phyloP scores from a whole-genome alignment of 2,797 vertebrate genomes.

The Peromyscus aztecus region DNA sequence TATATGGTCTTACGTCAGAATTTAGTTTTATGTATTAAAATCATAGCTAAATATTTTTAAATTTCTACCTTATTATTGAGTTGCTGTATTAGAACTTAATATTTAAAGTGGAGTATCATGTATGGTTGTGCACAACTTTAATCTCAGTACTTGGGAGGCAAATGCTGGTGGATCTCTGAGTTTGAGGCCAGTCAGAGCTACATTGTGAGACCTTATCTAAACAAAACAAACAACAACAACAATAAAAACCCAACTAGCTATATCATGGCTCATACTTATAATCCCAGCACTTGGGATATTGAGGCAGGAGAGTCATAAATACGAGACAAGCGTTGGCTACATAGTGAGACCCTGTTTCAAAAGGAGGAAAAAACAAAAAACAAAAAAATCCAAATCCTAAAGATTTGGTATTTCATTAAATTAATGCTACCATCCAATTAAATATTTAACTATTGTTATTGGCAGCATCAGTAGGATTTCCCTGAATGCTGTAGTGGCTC shows the following conservation, averaged over 20 bases:
- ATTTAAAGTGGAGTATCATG: not conserved
- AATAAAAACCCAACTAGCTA: not conserved
- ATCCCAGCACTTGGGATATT: not conserved
- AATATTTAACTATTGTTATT: not conserved
- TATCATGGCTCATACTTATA: not conserved
- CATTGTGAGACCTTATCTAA: not conserved
- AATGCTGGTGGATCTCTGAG: not conserved
- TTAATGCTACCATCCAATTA: slow-evolving; percentile 43
- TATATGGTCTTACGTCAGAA: not conserved
- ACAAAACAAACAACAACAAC: not conserved
- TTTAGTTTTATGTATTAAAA: slow-evolving; percentile 61
- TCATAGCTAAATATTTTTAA: not conserved
- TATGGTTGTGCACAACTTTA: not conserved
- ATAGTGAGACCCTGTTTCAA: not conserved
- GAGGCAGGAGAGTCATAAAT: not conserved
- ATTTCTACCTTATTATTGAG: not conserved
- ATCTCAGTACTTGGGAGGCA: not conserved
- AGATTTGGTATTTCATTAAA: slow-evolving; percentile 42
- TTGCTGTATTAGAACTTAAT: slow-evolving; percentile 27
- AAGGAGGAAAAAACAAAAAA: not conserved
- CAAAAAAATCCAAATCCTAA: not conserved
- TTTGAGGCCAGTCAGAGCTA: not conserved
- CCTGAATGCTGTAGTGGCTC: not conserved
- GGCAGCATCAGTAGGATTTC: not conserved
- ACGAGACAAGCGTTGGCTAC: not conserved